Base-by-base conservation (phyloP, 2,797 vertebrate genomes). In the Mallotus villosus region DNA sequence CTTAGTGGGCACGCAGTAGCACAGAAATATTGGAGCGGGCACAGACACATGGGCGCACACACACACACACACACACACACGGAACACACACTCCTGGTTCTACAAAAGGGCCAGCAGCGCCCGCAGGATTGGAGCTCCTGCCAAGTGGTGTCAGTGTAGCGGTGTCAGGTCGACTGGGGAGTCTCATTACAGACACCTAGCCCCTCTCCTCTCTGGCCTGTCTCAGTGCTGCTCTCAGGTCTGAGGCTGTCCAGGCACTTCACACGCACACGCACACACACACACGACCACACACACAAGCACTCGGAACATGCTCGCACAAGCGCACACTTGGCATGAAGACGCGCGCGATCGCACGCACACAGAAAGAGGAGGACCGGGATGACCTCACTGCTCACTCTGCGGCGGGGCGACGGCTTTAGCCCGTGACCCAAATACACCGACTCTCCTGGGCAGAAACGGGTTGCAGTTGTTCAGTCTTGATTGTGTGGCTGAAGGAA, bases 81-180 rank as follows among this genome's bases (percentile, higher is more conserved):
- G 2, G 41, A 46, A 14, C 41, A 46, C 34, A 37, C 41, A 46
- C 41, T 17, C 51, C 17, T 55, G 16, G 51, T n/a, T n/a, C 19
- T 19, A 55, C 51, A n/a, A 55, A n/a, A 17, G 17, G 49, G 5
- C 49, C 17, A 51, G 49, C 49, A 55, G 16, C 16, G 51, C 51
- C 51, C n/a, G 17, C 51, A 55, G 64, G 80, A 75, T 29, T 80
- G 55, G 68, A 73, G 76, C 76, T 74, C 61, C 64, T 55, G 81
- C 76, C 78, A 79, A 81, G 63, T 22, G 78, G 75, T 86, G 80
- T 85, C 74, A 64, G 67, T 75, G 67, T 83, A 60, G 63, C 16
- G 1, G 71, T 73, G 77, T 80, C 80, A 63, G 63, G 74, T 79
- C 25, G 17, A 71, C 75, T 79, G 68, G 9, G 17, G 71, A 74